phyloP scores from a whole-genome alignment of 2,888 invertebrate species.

The Microctonus aethiopoides region DNA sequence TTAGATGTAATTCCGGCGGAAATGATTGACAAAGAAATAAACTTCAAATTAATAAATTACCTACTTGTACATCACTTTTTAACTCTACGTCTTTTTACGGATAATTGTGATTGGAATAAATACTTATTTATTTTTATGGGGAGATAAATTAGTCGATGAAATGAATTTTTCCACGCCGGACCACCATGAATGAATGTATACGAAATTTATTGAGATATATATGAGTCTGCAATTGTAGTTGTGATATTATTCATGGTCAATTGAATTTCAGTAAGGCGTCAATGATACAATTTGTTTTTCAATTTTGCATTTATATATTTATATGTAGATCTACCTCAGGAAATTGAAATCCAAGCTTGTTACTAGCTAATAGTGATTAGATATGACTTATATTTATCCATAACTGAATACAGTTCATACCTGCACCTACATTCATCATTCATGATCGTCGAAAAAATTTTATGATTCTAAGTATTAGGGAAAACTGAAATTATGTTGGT shows the following conservation, averaged over 20 bases:
- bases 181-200: constrained; percentile 3
- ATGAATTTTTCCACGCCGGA: not conserved
- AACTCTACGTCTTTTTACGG: not conserved
- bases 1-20: constrained; percentile 29
- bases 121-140: not conserved
- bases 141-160: not conserved
- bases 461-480: no score
- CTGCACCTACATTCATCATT: no score
- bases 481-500: no score
- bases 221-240: not conserved
- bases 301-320: not conserved
- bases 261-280: not conserved
- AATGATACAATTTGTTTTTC: not conserved
- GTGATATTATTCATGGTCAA: not conserved
- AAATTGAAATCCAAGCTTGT: no score
- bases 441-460: no score
- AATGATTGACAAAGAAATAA: constrained; percentile 23
- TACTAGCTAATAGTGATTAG: no score
- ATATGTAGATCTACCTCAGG: not conserved
- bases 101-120: not conserved
- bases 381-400: no score
- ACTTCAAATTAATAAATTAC: not conserved
- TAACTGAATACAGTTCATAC: no score
- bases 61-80: not conserved
- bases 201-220: constrained; percentile 1